phyloP scores from a whole-genome alignment of 2,888 invertebrate genomes.

The Phoenoteleia sp. region DNA sequence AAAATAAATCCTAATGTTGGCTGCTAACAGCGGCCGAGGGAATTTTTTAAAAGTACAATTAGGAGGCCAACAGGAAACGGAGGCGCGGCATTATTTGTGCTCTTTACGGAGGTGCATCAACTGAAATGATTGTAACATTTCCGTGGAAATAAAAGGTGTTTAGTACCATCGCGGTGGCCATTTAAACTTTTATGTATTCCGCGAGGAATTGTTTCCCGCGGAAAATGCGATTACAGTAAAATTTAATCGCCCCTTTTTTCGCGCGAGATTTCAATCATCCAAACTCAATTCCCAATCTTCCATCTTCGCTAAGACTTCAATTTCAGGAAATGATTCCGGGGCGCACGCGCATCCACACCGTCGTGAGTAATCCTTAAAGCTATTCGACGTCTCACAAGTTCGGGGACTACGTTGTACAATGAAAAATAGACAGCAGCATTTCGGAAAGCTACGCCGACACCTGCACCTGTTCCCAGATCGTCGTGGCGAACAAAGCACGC shows the following conservation, averaged over 20 bases:
- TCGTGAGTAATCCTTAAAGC: constrained; percentile 60
- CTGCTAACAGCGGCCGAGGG: not conserved
- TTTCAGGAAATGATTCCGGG: constrained; percentile 39
- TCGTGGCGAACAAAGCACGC: constrained; percentile 78
- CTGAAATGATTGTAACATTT: constrained; percentile 38
- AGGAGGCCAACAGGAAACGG: too few species aligned
- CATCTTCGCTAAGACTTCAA: constrained; percentile 40
- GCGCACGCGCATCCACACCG: constrained; percentile 13
- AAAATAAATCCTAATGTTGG: not conserved
- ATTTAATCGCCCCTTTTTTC: constrained; percentile 61
- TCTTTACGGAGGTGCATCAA: constrained; percentile 13
- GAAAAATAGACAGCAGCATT: constrained; percentile 66
- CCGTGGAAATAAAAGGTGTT: constrained; percentile 51
- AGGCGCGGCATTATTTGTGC: not conserved
- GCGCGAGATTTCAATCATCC: constrained; percentile 57
- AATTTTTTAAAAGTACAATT: not conserved
- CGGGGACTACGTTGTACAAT: constrained; percentile 45
- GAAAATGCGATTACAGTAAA: constrained; percentile 35
- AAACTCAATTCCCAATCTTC: constrained; percentile 51
- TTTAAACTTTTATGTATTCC: constrained; percentile 63
- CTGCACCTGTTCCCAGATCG: constrained; percentile 77
- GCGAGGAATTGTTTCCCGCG: constrained; percentile 29
- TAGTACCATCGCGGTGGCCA: constrained; percentile 39
- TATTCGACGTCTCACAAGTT: constrained; percentile 64
- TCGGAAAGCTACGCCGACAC: constrained; percentile 63